Percentiles rank a stretch among this genome's conserved stretches.
Evolutionary conservation across 2,113 vertebrate species (phyloP).

Genomic region (Atractosteus spatula): DNA sequence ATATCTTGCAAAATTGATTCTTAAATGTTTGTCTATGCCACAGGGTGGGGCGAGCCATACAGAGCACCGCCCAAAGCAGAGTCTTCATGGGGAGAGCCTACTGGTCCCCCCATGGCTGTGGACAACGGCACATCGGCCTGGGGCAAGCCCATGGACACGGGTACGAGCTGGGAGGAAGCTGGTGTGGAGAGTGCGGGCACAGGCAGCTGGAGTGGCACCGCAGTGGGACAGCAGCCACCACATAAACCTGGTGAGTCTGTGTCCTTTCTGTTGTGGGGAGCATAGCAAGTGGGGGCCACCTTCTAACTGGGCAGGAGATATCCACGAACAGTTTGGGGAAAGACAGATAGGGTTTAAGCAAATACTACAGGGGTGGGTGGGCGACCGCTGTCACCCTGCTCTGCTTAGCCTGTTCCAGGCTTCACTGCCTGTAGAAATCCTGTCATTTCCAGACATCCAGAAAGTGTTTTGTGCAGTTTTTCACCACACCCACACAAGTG

Average conservation of each 20-base stretch:
- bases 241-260: slow-evolving; percentile 74
- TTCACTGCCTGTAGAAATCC: too few relatives aligned
- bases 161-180: slow-evolving; percentile 76
- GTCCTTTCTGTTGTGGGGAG: too few relatives aligned
- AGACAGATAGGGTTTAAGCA: too few relatives aligned
- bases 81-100: slow-evolving; percentile 75
- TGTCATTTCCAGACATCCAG: too few relatives aligned
- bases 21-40: slow-evolving; percentile 22
- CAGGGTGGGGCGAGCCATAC: slow-evolving; percentile 85
- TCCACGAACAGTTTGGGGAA: too few relatives aligned
- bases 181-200: slow-evolving; percentile 56
- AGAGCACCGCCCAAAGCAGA: slow-evolving; percentile 53
- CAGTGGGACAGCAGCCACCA: slow-evolving; percentile 71
- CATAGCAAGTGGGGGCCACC: too few relatives aligned
- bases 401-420: too few relatives aligned
- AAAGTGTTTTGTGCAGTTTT: too few relatives aligned
- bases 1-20: too few relatives aligned
- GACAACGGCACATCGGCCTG: slow-evolving; percentile 95
- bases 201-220: slow-evolving; percentile 66
- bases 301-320: too few relatives aligned
- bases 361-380: too few relatives aligned
- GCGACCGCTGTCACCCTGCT: too few relatives aligned
- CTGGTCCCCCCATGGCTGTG: slow-evolving; percentile 77
- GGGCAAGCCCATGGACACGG: slow-evolving; percentile 87
- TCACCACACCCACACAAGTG: neutral